A percentile compares a stretch with the other conserved stretches of the same genome.
Conservation (phyloP, 2,888 invertebrate species). For the Eupithecia centaureata region DNA sequence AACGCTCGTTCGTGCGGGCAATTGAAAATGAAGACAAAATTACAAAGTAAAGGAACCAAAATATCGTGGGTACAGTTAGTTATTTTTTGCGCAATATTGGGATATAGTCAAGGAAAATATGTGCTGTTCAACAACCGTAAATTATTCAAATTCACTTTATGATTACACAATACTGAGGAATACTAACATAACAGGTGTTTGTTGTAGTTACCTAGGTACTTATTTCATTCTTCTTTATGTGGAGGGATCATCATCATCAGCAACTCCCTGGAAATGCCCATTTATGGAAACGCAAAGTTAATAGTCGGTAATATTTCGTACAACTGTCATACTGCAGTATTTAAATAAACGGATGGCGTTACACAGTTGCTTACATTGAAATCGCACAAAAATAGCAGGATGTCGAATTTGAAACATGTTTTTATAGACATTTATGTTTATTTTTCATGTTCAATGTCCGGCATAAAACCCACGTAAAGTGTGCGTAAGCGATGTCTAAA, state of each 20-base stretch:
- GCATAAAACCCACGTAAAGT: constrained; percentile 7
- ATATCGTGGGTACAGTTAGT: background rate
- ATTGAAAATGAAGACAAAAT: constrained; percentile 40
- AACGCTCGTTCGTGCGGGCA: constrained; percentile 40
- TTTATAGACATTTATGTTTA: background rate
- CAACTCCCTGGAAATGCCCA: too few species aligned
- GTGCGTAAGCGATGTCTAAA: constrained; percentile 23
- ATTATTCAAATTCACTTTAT: too few species aligned
- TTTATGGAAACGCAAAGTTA: background rate
- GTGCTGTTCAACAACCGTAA: background rate
- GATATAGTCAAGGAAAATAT: background rate
- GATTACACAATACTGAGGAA: too few species aligned
- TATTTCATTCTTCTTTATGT: background rate
- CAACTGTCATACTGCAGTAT: background rate
- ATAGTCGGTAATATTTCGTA: background rate
- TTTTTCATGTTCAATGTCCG: constrained; percentile 16
- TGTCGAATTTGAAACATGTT: constrained; percentile 4
- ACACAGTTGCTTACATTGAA: background rate
- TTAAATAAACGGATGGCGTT: background rate
- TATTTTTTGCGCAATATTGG: background rate
- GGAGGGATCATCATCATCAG: background rate
- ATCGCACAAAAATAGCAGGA: background rate
- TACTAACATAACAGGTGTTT: too few species aligned
- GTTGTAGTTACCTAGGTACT: too few species aligned
- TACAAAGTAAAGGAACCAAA: constrained; percentile 22